Evolutionary conservation across 2,797 vertebrate species (phyloP), one percentile per base, ranked within the genome.

Genomic region (Gymnoscopelus braueri): DNA sequence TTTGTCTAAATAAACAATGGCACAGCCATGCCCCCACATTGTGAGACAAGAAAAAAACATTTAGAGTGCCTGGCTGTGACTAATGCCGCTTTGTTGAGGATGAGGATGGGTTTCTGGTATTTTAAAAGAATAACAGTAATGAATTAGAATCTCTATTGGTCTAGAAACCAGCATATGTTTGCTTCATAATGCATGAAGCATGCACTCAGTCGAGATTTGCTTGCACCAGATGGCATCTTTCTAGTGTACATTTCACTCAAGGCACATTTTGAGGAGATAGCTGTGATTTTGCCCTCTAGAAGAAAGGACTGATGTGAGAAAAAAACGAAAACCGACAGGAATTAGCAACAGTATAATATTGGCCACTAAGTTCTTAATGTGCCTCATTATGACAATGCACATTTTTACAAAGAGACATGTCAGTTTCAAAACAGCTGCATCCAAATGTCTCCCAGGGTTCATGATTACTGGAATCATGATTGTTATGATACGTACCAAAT

Each of bases 111-210:
- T 61, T 77, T 80, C 15, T 64, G 53, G 51, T 64, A 72, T 71
- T 82, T 90, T 72, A 72, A 48, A 82, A 78, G 47, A 63, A 84
- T 75, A 82, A 81, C 61, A 77, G 74, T 65, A 47, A 65, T 29
- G 29, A 69, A 80, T 71, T 66, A 68, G 75, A 82, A 84, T 73
- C 60, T 65, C 67, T 29, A 56, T 69, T 78, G 69, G 52, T 75
- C 67, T 73, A 76, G 86, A 87, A 86, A 88, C 85, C 79, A 80
- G 71, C 89, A 92, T 89, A 91, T 92, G 92, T 72, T 87, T 82
- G 74, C 79, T 91, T 85, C 84, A 91, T 91, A 89, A 91, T 89
- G 83, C 79, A 91, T 89, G 88, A 90, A 71, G 87, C 73, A 65
- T 85, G 70, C 82, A 74, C 84, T 86, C 87, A 87, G 80, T 75